Evolutionary conservation across 92 coral and sea anemone genomes (phyloP).

Genomic region (Phenganax marumi): DNA sequence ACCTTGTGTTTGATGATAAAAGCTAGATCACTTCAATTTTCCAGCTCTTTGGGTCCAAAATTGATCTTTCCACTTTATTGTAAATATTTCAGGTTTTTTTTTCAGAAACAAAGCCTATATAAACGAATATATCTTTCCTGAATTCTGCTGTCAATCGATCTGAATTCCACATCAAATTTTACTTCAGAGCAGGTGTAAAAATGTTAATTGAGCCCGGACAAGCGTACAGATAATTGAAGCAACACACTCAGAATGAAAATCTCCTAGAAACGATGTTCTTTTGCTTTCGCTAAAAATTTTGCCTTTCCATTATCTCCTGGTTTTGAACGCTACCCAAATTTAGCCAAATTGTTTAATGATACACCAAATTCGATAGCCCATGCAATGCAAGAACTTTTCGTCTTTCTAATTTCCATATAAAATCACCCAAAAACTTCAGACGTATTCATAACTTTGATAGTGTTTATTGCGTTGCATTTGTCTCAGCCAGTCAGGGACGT

Average conservation of each 20-base stretch:
- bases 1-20: too few species aligned
- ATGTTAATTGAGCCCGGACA: slow-evolving; percentile 19
- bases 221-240: slow-evolving; percentile 15
- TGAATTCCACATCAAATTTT: background rate
- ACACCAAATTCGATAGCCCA: background rate
- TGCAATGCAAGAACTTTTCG: background rate
- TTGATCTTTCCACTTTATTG: background rate
- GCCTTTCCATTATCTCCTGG: background rate
- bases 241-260: background rate
- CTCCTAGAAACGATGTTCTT: slow-evolving; percentile 5
- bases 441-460: background rate
- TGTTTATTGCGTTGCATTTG: slow-evolving; percentile 4
- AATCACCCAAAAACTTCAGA: background rate
- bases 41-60: background rate
- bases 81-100: background rate
- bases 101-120: background rate
- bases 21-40: background rate
- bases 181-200: slow-evolving; percentile 10
- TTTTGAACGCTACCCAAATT: background rate
- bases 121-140: background rate
- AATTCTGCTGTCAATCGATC: background rate
- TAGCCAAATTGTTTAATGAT: background rate
- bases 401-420: slow-evolving; percentile 14
- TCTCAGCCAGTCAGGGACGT: background rate
- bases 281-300: background rate